A percentile compares a stretch with the other conserved stretches of the same genome.
Evolutionary conservation across 2,797 vertebrate species (phyloP).

Genomic region (Neosilurus mollespiculum): DNA sequence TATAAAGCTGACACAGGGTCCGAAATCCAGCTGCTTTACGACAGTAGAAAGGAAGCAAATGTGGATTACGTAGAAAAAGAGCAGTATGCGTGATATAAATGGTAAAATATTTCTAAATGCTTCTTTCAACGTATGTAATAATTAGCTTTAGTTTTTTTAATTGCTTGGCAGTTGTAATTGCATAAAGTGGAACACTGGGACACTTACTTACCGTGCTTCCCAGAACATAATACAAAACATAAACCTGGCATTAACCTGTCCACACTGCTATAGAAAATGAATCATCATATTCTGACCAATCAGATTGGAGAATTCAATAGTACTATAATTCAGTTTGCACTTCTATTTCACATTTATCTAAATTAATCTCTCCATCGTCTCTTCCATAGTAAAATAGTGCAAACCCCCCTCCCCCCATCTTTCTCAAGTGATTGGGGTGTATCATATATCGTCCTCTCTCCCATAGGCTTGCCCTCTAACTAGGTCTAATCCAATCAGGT

Average conservation of each 20-base stretch:
- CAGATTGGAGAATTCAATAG: background rate
- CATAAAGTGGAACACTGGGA: no score
- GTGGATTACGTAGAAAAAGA: no score
- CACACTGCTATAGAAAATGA: background rate
- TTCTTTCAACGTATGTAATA: no score
- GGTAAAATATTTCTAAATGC: no score
- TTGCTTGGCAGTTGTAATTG: no score
- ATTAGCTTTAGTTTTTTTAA: no score
- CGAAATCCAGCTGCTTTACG: no score
- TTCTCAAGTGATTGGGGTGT: conserved; percentile 35
- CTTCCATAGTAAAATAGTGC: background rate
- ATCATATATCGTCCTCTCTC: conserved; percentile 27
- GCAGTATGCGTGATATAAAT: no score
- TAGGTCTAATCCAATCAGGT: conserved; percentile 35
- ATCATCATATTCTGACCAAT: background rate
- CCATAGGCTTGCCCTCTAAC: conserved; percentile 10
- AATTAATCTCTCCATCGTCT: background rate
- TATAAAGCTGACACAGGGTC: no score
- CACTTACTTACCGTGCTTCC: no score
- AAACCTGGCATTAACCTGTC: background rate
- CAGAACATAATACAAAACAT: background rate
- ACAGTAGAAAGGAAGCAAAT: no score
- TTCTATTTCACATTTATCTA: background rate
- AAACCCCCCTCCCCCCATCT: background rate
- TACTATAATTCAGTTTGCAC: background rate